Conservation (phyloP, 2,113 vertebrate genomes). For the Melierax canorus region DNA sequence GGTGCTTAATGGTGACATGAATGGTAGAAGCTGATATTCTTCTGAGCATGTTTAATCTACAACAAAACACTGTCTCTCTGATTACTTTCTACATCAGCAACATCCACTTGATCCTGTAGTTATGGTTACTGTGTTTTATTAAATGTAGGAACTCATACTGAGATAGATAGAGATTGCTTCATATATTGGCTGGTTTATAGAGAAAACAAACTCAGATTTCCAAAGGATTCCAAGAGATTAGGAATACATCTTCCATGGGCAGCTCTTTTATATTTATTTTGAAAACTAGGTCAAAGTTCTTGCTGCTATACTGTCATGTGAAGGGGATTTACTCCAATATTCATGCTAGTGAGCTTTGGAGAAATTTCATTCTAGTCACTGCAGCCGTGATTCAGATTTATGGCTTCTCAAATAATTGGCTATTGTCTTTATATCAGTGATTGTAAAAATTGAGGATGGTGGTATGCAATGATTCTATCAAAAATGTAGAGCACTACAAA, state of each 20-base stretch:
- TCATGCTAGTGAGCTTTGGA: not conserved
- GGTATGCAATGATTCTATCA: not conserved
- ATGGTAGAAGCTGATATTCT: not conserved
- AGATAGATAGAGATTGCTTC: not conserved
- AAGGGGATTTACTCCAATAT: not conserved
- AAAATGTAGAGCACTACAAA: not conserved
- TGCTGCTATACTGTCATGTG: not conserved
- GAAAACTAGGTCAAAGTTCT: not conserved
- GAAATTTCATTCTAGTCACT: not conserved
- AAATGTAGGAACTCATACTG: not conserved
- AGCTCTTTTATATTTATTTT: not conserved
- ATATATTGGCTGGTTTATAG: not conserved
- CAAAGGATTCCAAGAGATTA: not conserved
- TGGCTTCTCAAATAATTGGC: not conserved
- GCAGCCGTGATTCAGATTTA: not conserved
- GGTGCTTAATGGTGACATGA: not conserved
- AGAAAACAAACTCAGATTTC: not conserved
- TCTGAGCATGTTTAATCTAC: not conserved
- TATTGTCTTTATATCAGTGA: not conserved
- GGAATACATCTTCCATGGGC: not conserved
- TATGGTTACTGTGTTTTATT: not conserved
- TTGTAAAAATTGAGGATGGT: not conserved
- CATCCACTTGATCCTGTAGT: not conserved
- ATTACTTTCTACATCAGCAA: not conserved
- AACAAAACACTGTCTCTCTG: not conserved